These are phyloP conservation scores for Limnephilus auricula DNA, from an alignment of 2,888 invertebrate genomes.

Conservation along the genomic window DNA sequence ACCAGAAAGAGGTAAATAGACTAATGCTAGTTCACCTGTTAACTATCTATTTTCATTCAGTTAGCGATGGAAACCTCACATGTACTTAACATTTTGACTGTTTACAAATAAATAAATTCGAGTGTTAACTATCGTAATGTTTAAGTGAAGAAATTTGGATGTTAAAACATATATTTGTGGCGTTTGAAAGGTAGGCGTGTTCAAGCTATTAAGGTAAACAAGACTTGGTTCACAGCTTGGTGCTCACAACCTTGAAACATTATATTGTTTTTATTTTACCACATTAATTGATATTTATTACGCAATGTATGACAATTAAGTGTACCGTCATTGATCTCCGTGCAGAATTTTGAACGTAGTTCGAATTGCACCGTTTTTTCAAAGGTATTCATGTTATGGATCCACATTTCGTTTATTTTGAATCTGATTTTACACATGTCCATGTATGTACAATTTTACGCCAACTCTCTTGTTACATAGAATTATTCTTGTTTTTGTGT, in stretches of 20 bases:
- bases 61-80: slow-evolving; percentile 15
- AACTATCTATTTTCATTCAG: slow-evolving; percentile 60
- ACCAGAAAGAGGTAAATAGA: slow-evolving; percentile 91
- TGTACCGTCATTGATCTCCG: slow-evolving; percentile 14
- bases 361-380: background rate
- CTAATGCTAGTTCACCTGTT: slow-evolving; percentile 61
- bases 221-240: slow-evolving; percentile 54
- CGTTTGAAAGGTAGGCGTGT: slow-evolving; percentile 63
- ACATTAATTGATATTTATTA: slow-evolving; percentile 56
- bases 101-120: slow-evolving; percentile 20
- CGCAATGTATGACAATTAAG: slow-evolving; percentile 46
- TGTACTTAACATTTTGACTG: slow-evolving; percentile 17
- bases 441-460: slow-evolving; percentile 16
- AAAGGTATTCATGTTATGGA: background rate
- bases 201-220: slow-evolving; percentile 63
- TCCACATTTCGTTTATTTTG: background rate
- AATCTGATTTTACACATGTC: slow-evolving; percentile 6
- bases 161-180: slow-evolving; percentile 47
- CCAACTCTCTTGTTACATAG: background rate
- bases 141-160: background rate
- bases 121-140: background rate
- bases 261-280: slow-evolving; percentile 62
- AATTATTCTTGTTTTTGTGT: background rate
- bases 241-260: slow-evolving; percentile 62
- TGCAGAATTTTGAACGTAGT: background rate